Evolutionary conservation across 2,888 invertebrate genomes (phyloP), one percentile per base, ranked within the genome.

Genomic region (Nephrotoma flavescens): DNA sequence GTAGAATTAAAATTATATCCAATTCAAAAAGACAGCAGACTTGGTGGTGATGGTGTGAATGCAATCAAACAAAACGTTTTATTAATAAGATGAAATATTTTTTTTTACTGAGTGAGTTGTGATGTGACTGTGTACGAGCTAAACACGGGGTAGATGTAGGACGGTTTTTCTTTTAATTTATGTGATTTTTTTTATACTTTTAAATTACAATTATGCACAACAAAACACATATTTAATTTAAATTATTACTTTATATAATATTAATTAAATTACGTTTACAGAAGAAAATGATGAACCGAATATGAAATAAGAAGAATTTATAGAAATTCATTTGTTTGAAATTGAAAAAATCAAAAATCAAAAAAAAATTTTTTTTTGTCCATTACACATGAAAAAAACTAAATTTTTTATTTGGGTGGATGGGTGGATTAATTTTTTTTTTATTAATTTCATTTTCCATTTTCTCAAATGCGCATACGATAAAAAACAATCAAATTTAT

Each of bases 41-140:
- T 71, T 71, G 84, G 84, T 9, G 84, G 84, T 84, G 84, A 84
- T 84, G 84, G 84, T 84, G 84, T 84, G 84, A 84, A 84, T 84
- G 84, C 71, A 71, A 71, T 71, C 71, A 71, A 71, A 71, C 15
- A 52, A 71, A 71, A 71, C 71, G 9, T 71, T 44, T 44, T 71
- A 31, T 31, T 71, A 31, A 31, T 71, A 71, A 71, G 71, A 31
- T 31, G 19, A 31, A 31, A 71, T 31, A 71, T 19, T 71, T 71
- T 71, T 71, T 52, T 52, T 15, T 52, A 71, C 31, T 71, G 71
- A 71, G 71, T 71, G 71, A 19, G 71, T 31, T 71, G 71, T 71
- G 71, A 71, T 71, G 71, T 71, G 71, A 71, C 71, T 71, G 71
- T 71, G 71, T 9, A 71, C 6, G 15, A 19, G 31, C 71, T 71